These are phyloP conservation scores for Vollenhovia emeryi DNA, from an alignment of 1,140 invertebrate genomes.

Conservation along the genomic window DNA sequence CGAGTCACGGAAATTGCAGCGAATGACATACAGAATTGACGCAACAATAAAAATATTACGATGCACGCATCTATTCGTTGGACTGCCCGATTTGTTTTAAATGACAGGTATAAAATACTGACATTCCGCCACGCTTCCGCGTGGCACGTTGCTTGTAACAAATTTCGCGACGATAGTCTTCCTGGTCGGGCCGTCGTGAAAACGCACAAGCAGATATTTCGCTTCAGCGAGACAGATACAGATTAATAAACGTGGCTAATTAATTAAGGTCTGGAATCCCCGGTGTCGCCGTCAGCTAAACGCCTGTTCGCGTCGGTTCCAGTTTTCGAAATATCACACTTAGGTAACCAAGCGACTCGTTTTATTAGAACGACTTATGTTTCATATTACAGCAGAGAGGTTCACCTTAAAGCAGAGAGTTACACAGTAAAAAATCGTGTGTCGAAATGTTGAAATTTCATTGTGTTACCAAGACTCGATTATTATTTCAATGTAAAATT, in stretches of 20 bases:
- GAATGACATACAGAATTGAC: not conserved
- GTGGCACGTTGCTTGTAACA: constrained; percentile 3
- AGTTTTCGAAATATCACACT: not conserved
- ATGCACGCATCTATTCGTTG: not conserved
- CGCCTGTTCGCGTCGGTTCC: not conserved
- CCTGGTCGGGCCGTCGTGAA: not conserved
- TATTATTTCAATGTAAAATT: no score
- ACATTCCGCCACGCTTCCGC: constrained; percentile 51
- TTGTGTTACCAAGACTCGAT: no score
- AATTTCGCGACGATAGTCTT: constrained; percentile 42
- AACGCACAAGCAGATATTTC: constrained; percentile 2
- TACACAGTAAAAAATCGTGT: no score
- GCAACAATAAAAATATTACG: not conserved
- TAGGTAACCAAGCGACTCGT: not conserved
- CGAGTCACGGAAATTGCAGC: not conserved
- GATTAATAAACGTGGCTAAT: constrained; percentile 45
- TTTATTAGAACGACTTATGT: not conserved
- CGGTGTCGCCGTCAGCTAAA: not conserved
- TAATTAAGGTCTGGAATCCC: constrained; percentile 19
- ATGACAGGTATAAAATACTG: constrained; percentile 65
- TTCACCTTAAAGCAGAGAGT: no score
- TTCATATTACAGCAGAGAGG: not conserved
- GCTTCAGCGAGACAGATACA: not conserved
- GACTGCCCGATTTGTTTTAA: not conserved
- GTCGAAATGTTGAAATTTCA: no score